A percentile compares a stretch with the other conserved stretches of the same genome.
Conservation (phyloP, 2,888 invertebrate species). For the Temnothorax ravouxi region DNA sequence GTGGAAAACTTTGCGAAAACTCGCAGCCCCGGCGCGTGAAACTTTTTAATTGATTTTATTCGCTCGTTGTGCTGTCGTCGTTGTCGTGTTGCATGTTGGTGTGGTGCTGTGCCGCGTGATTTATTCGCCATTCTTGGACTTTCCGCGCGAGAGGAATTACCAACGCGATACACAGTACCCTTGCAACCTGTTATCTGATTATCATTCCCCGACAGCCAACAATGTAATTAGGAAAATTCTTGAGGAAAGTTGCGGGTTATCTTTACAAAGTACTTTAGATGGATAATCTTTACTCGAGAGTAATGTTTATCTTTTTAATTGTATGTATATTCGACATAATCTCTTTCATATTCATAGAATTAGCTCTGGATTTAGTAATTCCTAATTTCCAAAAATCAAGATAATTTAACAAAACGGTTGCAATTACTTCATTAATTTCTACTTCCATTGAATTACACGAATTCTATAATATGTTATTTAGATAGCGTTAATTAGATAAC, state of each 20-base stretch:
- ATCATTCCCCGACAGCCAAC: slow-evolving; percentile 47
- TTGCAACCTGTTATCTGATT: slow-evolving; percentile 55
- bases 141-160: slow-evolving; percentile 60
- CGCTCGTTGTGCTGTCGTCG: slow-evolving; percentile 48
- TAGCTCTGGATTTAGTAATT: neutral
- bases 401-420: neutral
- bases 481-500: neutral
- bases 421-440: neutral
- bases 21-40: slow-evolving; percentile 61
- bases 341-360: neutral
- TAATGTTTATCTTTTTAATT: slow-evolving; percentile 22
- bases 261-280: slow-evolving; percentile 5
- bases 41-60: slow-evolving; percentile 79
- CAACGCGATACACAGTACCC: slow-evolving; percentile 21
- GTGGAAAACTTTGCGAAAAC: slow-evolving; percentile 71
- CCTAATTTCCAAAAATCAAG: neutral
- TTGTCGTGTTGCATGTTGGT: neutral
- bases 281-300: neutral
- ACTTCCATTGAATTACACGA: neutral
- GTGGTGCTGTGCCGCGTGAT: slow-evolving; percentile 51
- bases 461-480: neutral
- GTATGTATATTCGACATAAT: neutral
- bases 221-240: slow-evolving; percentile 44
- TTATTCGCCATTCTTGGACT: slow-evolving; percentile 63
- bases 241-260: slow-evolving; percentile 6